Base-by-base conservation (phyloP, 2,888 invertebrate genomes). In the Acheta domesticus region DNA sequence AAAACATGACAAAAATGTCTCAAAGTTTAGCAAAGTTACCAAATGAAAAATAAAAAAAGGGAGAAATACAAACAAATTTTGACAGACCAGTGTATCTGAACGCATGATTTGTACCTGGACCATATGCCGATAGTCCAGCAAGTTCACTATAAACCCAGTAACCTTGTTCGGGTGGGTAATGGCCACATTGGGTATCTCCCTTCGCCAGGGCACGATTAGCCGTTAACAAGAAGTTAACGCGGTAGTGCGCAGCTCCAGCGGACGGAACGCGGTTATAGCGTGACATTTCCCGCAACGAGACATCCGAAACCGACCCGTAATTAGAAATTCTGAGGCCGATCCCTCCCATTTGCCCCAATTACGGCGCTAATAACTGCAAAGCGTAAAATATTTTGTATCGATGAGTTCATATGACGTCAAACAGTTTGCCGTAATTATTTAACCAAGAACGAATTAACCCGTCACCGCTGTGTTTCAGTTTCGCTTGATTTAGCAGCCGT, bases 301-400 rank as follows among this genome's bases (percentile, higher is more conserved):
- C 62, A 62, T n/a, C 16, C n/a, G 62, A 62, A 14, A 14, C 62
- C 62, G 62, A 14, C n/a, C 62, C 62, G 62, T 62, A 62, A 62
- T 62, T 62, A 62, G 62, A n/a, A 62, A 62, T 62, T 62, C 62
- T n/a, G 62, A 62, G 14, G n/a, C 16, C 62, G 62, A 62, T 62
- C 62, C 62, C 14, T 62, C n/a, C 62, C 62, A 62, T 62, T 14
- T 62, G 62, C n/a, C 62, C 5, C n/a, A 62, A 62, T 62, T 19
- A 62, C 62, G 4, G n/a, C 62, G 62, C n/a, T 62, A 62, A 62
- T 62, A 62, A 62, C n/a, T 4, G 14, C 62, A n/a, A 62, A 19
- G n/a, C 62, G n/a, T 62, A 62, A 62, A 62, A 62, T n/a, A 62
- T n/a, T 36, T 62, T 62, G 62, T 62, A 62, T 62, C 62, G 62